Conservation (phyloP, 2,113 vertebrate species). For the Baryphthengus martii region DNA sequence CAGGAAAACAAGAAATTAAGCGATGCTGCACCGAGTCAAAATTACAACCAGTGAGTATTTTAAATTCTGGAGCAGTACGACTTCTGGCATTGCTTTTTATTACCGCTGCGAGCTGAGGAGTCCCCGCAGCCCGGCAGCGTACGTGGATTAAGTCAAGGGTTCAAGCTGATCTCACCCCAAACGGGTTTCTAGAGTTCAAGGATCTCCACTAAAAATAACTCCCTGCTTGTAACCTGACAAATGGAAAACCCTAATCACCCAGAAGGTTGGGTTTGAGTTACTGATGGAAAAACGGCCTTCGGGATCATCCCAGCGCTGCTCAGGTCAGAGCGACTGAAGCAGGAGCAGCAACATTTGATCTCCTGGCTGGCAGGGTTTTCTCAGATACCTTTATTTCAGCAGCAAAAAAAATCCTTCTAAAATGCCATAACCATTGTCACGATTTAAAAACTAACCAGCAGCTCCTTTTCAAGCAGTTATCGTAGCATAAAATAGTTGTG, state of each 20-base stretch:
- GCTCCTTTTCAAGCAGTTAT: neutral
- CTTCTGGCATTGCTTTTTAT: neutral
- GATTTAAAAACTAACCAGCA: neutral
- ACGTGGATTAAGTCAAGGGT: neutral
- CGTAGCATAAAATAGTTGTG: neutral
- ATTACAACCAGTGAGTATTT: neutral
- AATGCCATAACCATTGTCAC: rapidly evolving
- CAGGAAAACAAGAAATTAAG: neutral
- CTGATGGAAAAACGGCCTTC: neutral
- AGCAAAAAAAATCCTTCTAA: neutral
- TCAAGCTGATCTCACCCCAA: neutral
- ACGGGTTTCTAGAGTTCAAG: constrained; percentile 11
- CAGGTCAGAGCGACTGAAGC: neutral
- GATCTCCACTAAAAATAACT: constrained; percentile 47
- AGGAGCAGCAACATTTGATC: neutral
- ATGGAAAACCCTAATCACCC: neutral
- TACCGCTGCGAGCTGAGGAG: neutral
- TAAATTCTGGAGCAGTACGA: neutral
- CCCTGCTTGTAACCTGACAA: neutral
- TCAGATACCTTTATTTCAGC: neutral
- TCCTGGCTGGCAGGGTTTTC: neutral
- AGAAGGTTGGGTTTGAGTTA: neutral
- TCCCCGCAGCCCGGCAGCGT: rapidly evolving
- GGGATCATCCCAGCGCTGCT: neutral
- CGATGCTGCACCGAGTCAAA: neutral